phyloP scores from a whole-genome alignment of 2,797 vertebrate genomes.

The Darevskia mixta region DNA sequence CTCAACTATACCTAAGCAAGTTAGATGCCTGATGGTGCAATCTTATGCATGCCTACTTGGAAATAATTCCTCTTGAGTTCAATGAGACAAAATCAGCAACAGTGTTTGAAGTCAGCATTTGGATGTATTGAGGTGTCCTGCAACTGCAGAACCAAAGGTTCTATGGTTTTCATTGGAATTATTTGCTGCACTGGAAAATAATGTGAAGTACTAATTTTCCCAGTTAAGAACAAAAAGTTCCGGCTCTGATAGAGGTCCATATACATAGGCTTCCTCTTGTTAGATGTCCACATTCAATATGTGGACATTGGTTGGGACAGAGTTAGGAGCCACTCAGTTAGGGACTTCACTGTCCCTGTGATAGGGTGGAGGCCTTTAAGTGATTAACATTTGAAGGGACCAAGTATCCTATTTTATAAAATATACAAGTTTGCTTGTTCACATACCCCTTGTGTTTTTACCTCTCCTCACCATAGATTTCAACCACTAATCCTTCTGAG shows the following conservation, averaged over 20 bases:
- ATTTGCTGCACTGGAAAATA: too few species aligned
- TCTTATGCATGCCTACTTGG: background rate
- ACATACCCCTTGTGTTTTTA: background rate
- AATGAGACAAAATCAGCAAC: background rate
- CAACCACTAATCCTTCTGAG: background rate
- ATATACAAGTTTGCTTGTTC: too few species aligned
- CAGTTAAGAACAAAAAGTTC: too few species aligned
- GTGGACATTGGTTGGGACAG: too few species aligned
- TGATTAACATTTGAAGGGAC: background rate
- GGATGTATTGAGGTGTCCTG: background rate
- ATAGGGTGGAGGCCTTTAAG: background rate
- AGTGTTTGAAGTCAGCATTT: background rate
- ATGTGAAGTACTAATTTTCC: too few species aligned
- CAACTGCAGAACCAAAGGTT: background rate
- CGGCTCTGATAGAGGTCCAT: too few species aligned
- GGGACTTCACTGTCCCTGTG: background rate
- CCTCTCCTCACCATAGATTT: background rate
- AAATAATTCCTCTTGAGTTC: background rate
- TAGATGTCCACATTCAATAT: too few species aligned
- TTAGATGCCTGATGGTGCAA: background rate
- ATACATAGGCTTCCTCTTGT: too few species aligned
- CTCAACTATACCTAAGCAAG: conserved; percentile 42
- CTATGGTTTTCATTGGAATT: background rate
- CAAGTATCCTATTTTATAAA: background rate
- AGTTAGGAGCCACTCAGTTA: too few species aligned